phyloP scores from a whole-genome alignment of 2,113 vertebrate genomes.

The Ciconia boyciana region DNA sequence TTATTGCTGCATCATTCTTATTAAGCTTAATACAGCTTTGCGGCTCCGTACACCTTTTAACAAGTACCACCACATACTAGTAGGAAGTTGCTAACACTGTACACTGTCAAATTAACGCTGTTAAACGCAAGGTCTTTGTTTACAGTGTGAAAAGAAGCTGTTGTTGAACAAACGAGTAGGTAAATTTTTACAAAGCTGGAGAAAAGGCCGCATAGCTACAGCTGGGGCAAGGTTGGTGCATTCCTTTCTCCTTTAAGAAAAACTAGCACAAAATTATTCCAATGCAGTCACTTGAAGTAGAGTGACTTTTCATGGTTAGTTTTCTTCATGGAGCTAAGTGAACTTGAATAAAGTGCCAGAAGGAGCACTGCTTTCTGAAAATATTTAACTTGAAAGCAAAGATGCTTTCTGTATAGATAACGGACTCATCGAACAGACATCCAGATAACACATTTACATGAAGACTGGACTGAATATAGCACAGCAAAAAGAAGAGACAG shows the following conservation, averaged over 20 bases:
- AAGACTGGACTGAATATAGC: neutral
- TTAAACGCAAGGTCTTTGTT: neutral
- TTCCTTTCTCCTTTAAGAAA: neutral
- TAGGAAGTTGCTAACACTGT: neutral
- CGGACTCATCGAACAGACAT: conserved; percentile 33
- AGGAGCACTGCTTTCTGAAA: conserved; percentile 30
- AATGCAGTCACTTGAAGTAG: neutral
- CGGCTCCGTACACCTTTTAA: neutral
- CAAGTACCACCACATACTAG: neutral
- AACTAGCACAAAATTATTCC: neutral
- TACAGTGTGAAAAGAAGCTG: neutral
- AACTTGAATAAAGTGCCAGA: conserved; percentile 44
- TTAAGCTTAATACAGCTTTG: neutral
- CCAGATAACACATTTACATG: conserved; percentile 36
- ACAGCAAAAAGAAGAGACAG: neutral
- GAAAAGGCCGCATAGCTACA: neutral
- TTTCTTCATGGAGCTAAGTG: conserved; percentile 28
- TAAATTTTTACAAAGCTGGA: conserved; percentile 17
- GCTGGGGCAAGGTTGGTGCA: neutral
- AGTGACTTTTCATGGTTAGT: conserved; percentile 49
- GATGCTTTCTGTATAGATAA: conserved; percentile 16
- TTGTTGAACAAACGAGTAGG: neutral
- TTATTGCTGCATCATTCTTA: neutral
- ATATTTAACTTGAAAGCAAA: conserved; percentile 51
- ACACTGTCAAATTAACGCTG: neutral